Evolutionary conservation across 2,113 vertebrate genomes (phyloP).

Genomic region (Cygnus buccinator): DNA sequence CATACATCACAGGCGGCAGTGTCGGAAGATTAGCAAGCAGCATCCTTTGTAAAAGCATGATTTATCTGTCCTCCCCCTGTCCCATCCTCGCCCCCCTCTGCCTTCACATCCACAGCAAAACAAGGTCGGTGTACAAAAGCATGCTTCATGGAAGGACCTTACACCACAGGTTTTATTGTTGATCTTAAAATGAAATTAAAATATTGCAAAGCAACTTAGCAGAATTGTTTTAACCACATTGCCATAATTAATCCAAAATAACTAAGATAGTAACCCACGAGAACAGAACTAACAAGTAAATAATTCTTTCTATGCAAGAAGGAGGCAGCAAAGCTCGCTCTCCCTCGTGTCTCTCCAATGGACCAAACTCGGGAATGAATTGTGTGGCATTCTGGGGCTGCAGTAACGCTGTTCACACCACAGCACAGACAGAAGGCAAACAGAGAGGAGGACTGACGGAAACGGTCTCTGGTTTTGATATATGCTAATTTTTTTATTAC

Average conservation of each 20-base stretch:
- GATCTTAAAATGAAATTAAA: neutral
- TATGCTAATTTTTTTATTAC: neutral
- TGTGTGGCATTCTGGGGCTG: neutral
- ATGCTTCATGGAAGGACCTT: neutral
- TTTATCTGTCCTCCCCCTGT: conserved; percentile 6
- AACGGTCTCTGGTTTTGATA: neutral
- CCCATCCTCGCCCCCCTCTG: neutral
- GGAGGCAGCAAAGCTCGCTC: fast-evolving
- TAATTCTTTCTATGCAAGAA: neutral
- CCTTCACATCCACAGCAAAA: neutral
- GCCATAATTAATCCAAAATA: neutral
- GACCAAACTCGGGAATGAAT: neutral
- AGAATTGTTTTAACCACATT: neutral
- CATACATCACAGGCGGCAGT: neutral
- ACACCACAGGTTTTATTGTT: neutral
- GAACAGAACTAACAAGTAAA: conserved; percentile 1
- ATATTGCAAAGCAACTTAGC: neutral
- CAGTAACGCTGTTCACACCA: neutral
- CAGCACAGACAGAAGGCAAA: neutral
- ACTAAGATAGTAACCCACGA: neutral
- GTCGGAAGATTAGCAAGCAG: conserved; percentile 51
- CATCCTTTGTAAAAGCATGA: conserved; percentile 36
- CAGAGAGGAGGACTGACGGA: neutral
- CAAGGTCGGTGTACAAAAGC: neutral
- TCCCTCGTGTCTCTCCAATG: neutral